phyloP scores from a whole-genome alignment of 2,113 vertebrate genomes.

The Todiramphus saurophagus region DNA sequence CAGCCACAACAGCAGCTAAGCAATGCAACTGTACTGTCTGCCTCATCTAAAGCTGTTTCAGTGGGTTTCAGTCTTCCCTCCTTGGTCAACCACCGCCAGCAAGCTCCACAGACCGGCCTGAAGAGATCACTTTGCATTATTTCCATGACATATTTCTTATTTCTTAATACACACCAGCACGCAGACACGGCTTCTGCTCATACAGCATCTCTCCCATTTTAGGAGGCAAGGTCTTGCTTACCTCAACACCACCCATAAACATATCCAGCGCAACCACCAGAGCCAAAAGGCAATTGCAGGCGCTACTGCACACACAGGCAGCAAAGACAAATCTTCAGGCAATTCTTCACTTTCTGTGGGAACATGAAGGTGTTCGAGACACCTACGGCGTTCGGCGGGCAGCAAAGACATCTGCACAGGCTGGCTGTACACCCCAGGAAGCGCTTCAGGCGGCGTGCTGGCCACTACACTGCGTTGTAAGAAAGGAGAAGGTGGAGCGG shows the following conservation, averaged over 20 bases:
- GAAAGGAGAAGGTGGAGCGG: not conserved
- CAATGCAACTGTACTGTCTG: not conserved
- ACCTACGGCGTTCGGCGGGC: not conserved
- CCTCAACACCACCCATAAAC: not conserved
- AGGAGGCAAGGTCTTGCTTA: not conserved
- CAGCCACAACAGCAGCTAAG: not conserved
- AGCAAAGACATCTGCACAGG: not conserved
- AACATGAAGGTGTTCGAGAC: not conserved
- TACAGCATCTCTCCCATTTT: not conserved
- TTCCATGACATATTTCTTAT: not conserved
- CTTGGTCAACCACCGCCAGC: not conserved
- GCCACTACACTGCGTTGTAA: not conserved
- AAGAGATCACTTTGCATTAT: not conserved
- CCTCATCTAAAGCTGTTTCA: not conserved
- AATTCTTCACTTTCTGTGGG: not conserved
- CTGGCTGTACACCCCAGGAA: not conserved
- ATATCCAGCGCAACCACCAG: not conserved
- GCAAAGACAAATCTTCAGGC: not conserved
- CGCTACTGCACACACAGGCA: not conserved
- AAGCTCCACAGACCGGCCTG: not conserved
- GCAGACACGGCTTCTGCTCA: not conserved
- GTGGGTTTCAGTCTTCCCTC: not conserved
- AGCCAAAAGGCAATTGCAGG: not conserved
- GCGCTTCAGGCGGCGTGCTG: not conserved
- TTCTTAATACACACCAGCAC: not conserved